Percentiles rank a stretch among this genome's conserved stretches.
These are phyloP conservation scores for Oryctes rhinoceros DNA, from an alignment of 1,140 invertebrate genomes.

Conservation along the genomic window DNA sequence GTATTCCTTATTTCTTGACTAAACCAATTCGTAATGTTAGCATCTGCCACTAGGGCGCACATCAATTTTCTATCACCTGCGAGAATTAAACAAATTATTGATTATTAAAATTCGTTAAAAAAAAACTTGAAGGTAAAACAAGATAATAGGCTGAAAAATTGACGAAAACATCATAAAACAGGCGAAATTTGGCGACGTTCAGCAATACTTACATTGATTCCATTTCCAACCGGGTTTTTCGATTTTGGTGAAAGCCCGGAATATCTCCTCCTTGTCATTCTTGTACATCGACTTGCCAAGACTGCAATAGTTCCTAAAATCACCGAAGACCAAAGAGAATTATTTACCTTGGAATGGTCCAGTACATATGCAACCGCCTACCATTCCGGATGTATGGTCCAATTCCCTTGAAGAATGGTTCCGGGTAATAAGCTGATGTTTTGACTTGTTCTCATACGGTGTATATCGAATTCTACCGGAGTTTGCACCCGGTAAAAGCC, in stretches of 20 bases:
- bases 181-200: slow-evolving; percentile 29
- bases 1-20: slow-evolving; percentile 74
- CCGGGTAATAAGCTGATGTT: slow-evolving; percentile 64
- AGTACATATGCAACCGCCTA: slow-evolving; percentile 54
- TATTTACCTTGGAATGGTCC: background rate
- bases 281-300: slow-evolving; percentile 63
- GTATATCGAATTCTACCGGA: slow-evolving; percentile 72
- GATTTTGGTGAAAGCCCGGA: slow-evolving; percentile 73
- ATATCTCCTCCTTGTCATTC: slow-evolving; percentile 72
- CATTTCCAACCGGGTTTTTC: slow-evolving; percentile 78
- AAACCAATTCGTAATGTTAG: slow-evolving; percentile 85
- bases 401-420: slow-evolving; percentile 78
- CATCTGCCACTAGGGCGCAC: slow-evolving; percentile 85
- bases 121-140: background rate
- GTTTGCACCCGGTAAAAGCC: slow-evolving; percentile 76
- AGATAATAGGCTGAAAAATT: background rate
- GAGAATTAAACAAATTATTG: background rate
- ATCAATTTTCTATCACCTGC: slow-evolving; percentile 81
- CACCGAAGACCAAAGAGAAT: background rate
- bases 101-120: background rate
- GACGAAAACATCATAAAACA: background rate
- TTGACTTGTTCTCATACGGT: slow-evolving; percentile 68
- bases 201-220: slow-evolving; percentile 70
- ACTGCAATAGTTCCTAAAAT: slow-evolving; percentile 40
- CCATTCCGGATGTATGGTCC: slow-evolving; percentile 93